These are phyloP conservation scores for Scaeva pyrastri DNA, from an alignment of 2,888 invertebrate genomes.

Conservation along the genomic window DNA sequence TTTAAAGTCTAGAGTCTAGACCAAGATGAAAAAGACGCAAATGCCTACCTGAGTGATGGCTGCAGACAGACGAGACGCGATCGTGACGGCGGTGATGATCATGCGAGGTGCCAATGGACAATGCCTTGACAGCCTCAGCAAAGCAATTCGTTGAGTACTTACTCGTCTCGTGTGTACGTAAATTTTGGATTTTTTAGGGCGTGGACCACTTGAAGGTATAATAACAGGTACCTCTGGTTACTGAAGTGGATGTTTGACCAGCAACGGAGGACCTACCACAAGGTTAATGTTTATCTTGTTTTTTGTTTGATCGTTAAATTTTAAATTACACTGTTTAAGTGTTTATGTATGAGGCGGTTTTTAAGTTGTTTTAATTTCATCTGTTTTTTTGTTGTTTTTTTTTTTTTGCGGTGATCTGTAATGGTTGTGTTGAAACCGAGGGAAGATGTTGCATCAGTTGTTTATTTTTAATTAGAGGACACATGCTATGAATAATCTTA, in stretches of 20 bases:
- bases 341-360: background rate
- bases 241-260: background rate
- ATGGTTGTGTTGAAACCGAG: slow-evolving; percentile 18
- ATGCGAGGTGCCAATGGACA: background rate
- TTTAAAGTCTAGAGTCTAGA: slow-evolving; percentile 39
- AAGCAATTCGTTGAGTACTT: background rate
- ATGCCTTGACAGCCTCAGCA: background rate
- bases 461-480: slow-evolving; percentile 30
- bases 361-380: background rate
- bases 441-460: slow-evolving; percentile 32
- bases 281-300: background rate
- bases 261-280: slow-evolving; percentile 6
- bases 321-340: slow-evolving; percentile 19
- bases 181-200: slow-evolving; percentile 13
- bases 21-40: background rate
- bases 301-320: slow-evolving; percentile 1
- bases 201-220: background rate
- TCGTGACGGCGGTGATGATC: background rate
- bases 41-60: slow-evolving; percentile 18
- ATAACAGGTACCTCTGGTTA: slow-evolving; percentile 2
- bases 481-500: slow-evolving; percentile 16
- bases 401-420: slow-evolving; percentile 8
- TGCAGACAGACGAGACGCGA: too few relatives aligned
- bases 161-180: background rate
- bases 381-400: background rate